Percentiles rank a stretch among this genome's conserved stretches.
phyloP scores from a whole-genome alignment of 2,113 vertebrate species.

The Notothenia coriiceps region DNA sequence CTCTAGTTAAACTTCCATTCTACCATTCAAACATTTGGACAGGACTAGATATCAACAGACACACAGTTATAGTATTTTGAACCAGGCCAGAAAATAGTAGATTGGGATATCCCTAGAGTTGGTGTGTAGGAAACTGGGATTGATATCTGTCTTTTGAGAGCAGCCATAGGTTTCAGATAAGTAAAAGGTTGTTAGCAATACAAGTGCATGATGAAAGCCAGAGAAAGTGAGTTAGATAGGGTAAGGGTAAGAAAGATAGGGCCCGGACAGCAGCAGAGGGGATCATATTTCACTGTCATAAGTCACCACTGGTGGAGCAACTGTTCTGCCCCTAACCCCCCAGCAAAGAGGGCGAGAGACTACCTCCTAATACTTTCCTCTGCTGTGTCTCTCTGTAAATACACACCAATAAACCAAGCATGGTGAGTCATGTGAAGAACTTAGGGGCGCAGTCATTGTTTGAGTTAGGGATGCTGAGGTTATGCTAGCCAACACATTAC shows the following conservation, averaged over 20 bases:
- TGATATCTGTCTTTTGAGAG: background rate
- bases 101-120: background rate
- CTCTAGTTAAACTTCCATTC: too few species aligned
- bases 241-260: background rate
- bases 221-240: background rate
- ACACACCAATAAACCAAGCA: conserved; percentile 10
- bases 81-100: background rate
- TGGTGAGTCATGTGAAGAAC: conserved; percentile 2
- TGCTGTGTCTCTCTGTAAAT: background rate
- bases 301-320: conserved; percentile 7
- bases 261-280: background rate
- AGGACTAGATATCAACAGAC: background rate
- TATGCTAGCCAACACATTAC: background rate
- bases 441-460: background rate
- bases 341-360: background rate
- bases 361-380: background rate
- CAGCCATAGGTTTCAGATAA: background rate
- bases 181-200: background rate
- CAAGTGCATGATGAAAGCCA: background rate
- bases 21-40: background rate
- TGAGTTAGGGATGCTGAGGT: background rate
- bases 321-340: background rate
- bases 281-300: background rate
- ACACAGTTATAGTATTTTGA: background rate
- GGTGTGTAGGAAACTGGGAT: background rate